phyloP scores from a whole-genome alignment of 1,140 invertebrate species.

The Drosophila navojoa region DNA sequence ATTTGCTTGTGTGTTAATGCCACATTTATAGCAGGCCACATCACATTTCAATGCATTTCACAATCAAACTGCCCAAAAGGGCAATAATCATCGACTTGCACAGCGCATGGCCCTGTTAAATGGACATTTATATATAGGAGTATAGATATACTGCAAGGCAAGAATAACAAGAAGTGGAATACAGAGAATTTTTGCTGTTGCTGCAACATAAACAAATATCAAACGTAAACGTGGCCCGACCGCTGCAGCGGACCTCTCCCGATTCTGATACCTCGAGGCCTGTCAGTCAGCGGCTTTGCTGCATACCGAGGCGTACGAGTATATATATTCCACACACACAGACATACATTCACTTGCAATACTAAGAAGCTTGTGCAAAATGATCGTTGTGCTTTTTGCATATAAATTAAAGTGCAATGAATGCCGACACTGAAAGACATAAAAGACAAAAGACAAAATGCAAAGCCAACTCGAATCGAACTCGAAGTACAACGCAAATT shows the following conservation, averaged over 20 bases:
- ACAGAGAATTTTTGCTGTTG: conserved; percentile 23
- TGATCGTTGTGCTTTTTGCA: conserved; percentile 53
- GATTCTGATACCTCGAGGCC: conserved; percentile 34
- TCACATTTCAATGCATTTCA: conserved; percentile 32
- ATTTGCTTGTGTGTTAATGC: conserved; percentile 27
- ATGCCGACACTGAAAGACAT: conserved; percentile 15
- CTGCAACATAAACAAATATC: conserved; percentile 75
- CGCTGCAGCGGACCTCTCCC: conserved; percentile 14
- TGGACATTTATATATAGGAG: conserved; percentile 17
- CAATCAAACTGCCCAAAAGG: conserved; percentile 46
- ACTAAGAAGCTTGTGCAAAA: conserved; percentile 51
- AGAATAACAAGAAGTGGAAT: conserved; percentile 42
- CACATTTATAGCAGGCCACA: conserved; percentile 9
- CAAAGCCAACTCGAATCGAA: background rate
- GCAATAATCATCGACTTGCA: conserved; percentile 67
- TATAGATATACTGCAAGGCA: conserved; percentile 11
- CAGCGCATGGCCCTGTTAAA: conserved; percentile 40
- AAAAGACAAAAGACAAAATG: background rate
- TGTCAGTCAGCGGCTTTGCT: conserved; percentile 63
- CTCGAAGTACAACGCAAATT: conserved; percentile 34
- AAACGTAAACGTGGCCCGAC: conserved; percentile 68
- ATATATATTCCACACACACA: conserved; percentile 10
- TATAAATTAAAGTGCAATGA: conserved; percentile 44
- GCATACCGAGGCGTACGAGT: conserved; percentile 64
- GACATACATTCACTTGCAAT: conserved; percentile 35